Evolutionary conservation across 2,113 vertebrate species (phyloP).

Genomic region (Solea senegalensis): DNA sequence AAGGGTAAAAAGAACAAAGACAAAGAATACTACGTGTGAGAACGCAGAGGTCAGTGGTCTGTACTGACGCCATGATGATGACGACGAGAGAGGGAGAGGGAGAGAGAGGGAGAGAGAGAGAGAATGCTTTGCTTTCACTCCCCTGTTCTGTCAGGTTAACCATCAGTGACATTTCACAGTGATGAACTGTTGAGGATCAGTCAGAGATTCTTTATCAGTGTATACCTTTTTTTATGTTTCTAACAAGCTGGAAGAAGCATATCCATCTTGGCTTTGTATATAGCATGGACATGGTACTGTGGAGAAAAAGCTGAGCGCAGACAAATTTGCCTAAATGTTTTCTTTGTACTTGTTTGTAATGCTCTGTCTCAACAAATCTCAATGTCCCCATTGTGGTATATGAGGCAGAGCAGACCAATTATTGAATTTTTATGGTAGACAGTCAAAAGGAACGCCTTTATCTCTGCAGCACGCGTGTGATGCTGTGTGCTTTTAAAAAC

Average conservation of each 20-base stretch:
- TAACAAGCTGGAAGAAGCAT: constrained; percentile 47
- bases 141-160: constrained; percentile 48
- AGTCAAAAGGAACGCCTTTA: constrained; percentile 53
- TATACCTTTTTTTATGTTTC: constrained; percentile 51
- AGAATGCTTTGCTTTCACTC: constrained; percentile 50
- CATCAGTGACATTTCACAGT: constrained; percentile 56
- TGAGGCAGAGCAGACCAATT: constrained; percentile 63
- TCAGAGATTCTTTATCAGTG: constrained; percentile 53
- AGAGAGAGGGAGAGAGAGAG: not conserved
- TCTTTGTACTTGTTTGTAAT: constrained; percentile 74
- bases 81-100: too few relatives aligned
- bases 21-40: constrained; percentile 96
- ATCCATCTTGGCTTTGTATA: constrained; percentile 74
- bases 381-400: constrained; percentile 59
- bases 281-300: constrained; percentile 71
- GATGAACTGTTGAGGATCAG: constrained; percentile 39
- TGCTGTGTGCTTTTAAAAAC: constrained; percentile 34
- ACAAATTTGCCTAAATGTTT: constrained; percentile 62
- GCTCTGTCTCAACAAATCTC: constrained; percentile 66
- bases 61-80: constrained; percentile 41
- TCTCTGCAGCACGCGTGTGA: constrained; percentile 55
- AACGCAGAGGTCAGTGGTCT: constrained; percentile 5
- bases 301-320: constrained; percentile 62
- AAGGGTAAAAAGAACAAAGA: constrained; percentile 97
- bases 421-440: constrained; percentile 50